Percentiles rank a stretch among this genome's conserved stretches.
These are phyloP conservation scores for Dasypus novemcinctus DNA, from an alignment of 2,113 vertebrate species.

Conservation along the genomic window DNA sequence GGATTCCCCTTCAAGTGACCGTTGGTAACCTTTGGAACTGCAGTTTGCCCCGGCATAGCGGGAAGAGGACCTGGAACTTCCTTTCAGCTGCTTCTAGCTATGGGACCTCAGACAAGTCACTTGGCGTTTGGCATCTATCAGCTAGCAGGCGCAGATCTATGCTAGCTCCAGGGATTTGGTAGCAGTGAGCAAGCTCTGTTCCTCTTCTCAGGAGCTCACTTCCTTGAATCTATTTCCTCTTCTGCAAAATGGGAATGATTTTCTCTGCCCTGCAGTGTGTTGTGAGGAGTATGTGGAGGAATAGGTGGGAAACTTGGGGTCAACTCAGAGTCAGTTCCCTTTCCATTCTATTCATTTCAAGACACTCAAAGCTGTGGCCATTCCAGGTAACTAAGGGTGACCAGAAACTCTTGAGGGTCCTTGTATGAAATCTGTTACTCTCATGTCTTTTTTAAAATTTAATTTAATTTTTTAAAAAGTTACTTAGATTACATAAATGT, in stretches of 20 bases:
- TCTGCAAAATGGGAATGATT: not conserved
- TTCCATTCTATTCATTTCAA: not conserved
- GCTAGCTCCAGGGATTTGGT: not conserved
- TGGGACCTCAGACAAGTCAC: not conserved
- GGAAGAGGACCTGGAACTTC: not conserved
- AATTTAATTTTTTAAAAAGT: too few relatives aligned
- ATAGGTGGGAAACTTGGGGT: not conserved
- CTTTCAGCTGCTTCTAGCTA: not conserved
- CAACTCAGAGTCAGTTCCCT: not conserved
- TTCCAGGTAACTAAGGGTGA: not conserved
- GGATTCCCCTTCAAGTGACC: not conserved
- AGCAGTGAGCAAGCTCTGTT: fast-evolving
- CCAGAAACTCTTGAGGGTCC: not conserved
- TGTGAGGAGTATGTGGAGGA: too few relatives aligned
- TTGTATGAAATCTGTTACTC: not conserved
- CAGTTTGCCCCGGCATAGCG: not conserved
- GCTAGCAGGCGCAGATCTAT: not conserved
- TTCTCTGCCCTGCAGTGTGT: not conserved
- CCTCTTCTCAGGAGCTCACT: not conserved
- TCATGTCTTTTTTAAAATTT: too few relatives aligned
- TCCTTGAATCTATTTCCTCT: not conserved
- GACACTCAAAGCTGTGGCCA: not conserved
- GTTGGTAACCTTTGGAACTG: not conserved
- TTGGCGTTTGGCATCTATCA: not conserved
- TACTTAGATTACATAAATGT: too few relatives aligned